These are phyloP conservation scores for Labeo catla DNA, from an alignment of 2,113 vertebrate genomes.

Conservation along the genomic window DNA sequence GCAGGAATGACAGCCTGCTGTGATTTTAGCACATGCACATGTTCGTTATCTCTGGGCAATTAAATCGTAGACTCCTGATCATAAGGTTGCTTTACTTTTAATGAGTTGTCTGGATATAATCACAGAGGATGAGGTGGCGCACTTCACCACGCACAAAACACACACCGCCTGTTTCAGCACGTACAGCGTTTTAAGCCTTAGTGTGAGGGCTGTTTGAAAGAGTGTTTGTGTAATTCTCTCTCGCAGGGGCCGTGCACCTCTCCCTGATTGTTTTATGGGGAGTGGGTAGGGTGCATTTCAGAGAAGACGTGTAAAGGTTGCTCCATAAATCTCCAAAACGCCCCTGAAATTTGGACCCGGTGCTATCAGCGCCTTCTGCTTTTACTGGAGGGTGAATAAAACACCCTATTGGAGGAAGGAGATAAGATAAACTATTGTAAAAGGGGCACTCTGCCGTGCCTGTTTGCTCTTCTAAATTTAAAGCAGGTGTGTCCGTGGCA, in stretches of 20 bases:
- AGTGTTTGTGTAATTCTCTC: constrained; percentile 27
- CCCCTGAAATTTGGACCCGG: constrained; percentile 62
- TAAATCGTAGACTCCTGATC: constrained; percentile 52
- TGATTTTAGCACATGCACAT: constrained; percentile 60
- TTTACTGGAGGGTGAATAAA: constrained; percentile 55
- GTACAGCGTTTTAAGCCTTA: not conserved
- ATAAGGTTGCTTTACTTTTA: constrained; percentile 59
- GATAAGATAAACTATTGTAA: constrained; percentile 66
- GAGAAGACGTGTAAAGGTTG: constrained; percentile 62
- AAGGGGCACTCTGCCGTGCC: constrained; percentile 17
- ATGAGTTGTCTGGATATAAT: constrained; percentile 54
- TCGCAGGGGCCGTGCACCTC: constrained; percentile 24
- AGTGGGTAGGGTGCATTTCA: constrained; percentile 51
- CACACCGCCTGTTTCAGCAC: too few species aligned
- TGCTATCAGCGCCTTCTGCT: constrained; percentile 42
- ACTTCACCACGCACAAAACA: not conserved
- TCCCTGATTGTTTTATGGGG: constrained; percentile 60
- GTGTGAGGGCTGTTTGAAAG: not conserved
- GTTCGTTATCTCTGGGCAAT: constrained; percentile 54
- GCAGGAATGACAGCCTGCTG: constrained; percentile 60
- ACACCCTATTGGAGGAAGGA: constrained; percentile 19
- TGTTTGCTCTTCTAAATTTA: constrained; percentile 51
- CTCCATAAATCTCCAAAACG: constrained; percentile 65
- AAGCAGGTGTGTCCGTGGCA: constrained; percentile 22
- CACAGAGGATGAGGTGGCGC: constrained; percentile 7